Evolutionary conservation across 2,888 invertebrate species (phyloP).

Genomic region (Heliconius ethilla): DNA sequence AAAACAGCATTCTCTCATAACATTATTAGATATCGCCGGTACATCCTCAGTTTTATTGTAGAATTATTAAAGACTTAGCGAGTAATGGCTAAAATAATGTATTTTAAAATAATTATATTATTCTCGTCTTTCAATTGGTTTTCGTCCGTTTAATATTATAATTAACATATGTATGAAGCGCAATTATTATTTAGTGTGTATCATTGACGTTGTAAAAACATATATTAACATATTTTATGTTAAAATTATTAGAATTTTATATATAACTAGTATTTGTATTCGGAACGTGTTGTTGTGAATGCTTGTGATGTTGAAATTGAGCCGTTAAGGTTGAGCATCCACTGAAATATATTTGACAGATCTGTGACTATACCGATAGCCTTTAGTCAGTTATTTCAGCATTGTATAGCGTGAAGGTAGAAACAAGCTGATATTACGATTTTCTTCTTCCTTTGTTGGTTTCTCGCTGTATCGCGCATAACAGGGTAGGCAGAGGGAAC

Average conservation of each 20-base stretch:
- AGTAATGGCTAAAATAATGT: conserved; percentile 10
- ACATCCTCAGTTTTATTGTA: conserved; percentile 5
- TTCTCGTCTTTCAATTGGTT: background rate
- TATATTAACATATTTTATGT: conserved; percentile 14
- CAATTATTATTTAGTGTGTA: conserved; percentile 17
- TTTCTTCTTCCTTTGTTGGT: too few species aligned
- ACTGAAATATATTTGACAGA: background rate
- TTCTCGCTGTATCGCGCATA: too few species aligned
- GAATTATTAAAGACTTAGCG: background rate
- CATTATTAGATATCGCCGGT: conserved; percentile 2
- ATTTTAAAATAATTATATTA: background rate
- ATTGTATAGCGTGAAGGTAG: too few species aligned
- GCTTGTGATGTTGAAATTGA: conserved; percentile 43
- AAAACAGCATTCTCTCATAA: conserved; percentile 4
- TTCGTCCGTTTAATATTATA: conserved; percentile 19
- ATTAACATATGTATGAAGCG: conserved; percentile 8
- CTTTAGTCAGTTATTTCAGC: too few species aligned
- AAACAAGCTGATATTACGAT: too few species aligned
- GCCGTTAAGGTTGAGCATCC: conserved; percentile 37
- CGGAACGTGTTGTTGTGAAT: conserved; percentile 32
- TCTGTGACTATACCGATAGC: too few species aligned
- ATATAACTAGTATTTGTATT: conserved; percentile 26
- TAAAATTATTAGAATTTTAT: background rate
- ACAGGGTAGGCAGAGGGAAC: too few species aligned
- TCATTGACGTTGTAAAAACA: conserved; percentile 10